Conservation (phyloP, 1,140 invertebrate genomes). For the Pomacea maculata region DNA sequence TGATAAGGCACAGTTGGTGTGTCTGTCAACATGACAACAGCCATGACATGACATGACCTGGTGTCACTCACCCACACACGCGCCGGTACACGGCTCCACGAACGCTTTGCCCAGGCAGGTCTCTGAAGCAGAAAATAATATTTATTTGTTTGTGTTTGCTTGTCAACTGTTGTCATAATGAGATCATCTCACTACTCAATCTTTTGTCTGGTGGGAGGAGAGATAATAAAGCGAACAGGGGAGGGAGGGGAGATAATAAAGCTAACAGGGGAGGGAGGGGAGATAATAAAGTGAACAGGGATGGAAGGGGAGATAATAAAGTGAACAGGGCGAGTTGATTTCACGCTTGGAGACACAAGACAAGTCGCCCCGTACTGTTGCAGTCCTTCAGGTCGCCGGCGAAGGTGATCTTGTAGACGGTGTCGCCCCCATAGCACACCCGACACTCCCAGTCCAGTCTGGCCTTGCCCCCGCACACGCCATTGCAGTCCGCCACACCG, state of each 20-base stretch:
- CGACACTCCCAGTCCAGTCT: not conserved
- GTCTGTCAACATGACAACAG: not conserved
- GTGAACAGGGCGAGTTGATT: not conserved
- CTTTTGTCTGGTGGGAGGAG: not conserved
- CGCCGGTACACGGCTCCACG: not conserved
- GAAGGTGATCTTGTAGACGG: not conserved
- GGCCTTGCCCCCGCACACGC: slow-evolving; percentile 6
- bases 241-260: no score
- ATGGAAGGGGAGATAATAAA: not conserved
- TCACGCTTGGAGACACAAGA: not conserved
- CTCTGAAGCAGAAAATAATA: not conserved
- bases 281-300: no score
- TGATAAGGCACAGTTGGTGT: no score
- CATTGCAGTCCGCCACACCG: slow-evolving; percentile 2
- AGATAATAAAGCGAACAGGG: no score
- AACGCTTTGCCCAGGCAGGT: slow-evolving; percentile 4
- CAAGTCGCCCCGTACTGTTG: not conserved
- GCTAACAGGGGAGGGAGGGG: no score
- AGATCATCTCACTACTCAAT: not conserved
- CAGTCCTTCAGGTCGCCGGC: slow-evolving; percentile 8
- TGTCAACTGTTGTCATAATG: not conserved
- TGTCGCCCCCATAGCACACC: not conserved
- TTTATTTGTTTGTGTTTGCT: not conserved
- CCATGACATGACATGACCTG: not conserved
- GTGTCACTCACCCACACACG: slow-evolving; percentile 8